Percentiles rank a stretch among this genome's conserved stretches.
phyloP scores from a whole-genome alignment of 2,113 vertebrate species.

The Cettia cetti region DNA sequence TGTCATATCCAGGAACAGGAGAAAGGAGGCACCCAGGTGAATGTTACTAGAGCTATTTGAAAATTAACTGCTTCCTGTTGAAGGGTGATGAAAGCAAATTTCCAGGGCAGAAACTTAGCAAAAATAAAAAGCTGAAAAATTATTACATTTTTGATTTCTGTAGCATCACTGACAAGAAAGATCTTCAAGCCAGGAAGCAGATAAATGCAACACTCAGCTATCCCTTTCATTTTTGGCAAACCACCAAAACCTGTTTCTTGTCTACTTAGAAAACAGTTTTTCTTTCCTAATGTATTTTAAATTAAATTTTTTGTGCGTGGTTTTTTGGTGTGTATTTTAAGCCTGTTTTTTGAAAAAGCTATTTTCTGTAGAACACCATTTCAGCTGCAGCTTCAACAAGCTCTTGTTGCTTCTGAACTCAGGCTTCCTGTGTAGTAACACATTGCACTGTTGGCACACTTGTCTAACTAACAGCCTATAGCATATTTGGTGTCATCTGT shows the following conservation, averaged over 20 bases:
- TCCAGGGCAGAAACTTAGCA: neutral
- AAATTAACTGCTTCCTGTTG: neutral
- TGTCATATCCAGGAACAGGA: neutral
- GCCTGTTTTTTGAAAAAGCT: neutral
- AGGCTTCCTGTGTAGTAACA: constrained; percentile 30
- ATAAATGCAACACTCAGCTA: neutral
- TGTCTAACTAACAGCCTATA: constrained; percentile 1
- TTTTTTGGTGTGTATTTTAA: neutral
- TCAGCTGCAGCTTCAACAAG: constrained; percentile 15
- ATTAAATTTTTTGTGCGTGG: neutral
- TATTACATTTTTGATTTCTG: neutral
- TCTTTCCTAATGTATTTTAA: neutral
- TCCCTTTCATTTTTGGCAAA: neutral
- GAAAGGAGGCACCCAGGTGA: neutral
- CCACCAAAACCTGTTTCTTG: neutral
- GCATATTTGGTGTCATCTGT: constrained; percentile 59
- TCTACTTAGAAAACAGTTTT: neutral
- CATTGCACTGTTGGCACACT: neutral
- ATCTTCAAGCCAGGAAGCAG: neutral
- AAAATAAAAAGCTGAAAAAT: neutral
- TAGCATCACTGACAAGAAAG: neutral
- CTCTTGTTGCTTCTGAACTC: constrained; percentile 40
- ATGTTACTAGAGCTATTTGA: neutral
- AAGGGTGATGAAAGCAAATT: neutral
- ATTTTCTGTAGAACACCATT: neutral